A percentile compares a stretch with the other conserved stretches of the same genome.
phyloP scores from a whole-genome alignment of 2,888 invertebrate species.

The Himalopsyche anomala region DNA sequence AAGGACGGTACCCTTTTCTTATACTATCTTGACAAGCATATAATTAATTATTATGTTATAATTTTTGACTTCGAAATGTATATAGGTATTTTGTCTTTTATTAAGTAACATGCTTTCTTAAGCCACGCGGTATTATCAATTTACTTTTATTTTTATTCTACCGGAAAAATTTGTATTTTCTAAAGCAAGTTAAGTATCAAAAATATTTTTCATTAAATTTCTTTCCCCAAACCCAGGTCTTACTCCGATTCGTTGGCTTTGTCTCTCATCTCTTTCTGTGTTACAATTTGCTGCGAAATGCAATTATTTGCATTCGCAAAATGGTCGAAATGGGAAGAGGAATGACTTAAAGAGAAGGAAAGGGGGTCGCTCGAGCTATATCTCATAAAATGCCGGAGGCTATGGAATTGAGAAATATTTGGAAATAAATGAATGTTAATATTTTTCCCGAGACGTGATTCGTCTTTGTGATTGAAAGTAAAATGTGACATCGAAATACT shows the following conservation, averaged over 20 bases:
- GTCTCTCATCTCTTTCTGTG: conserved; percentile 45
- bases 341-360: conserved; percentile 18
- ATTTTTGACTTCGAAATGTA: no score
- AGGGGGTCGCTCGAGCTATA: background rate
- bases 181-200: background rate
- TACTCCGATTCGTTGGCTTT: conserved; percentile 45
- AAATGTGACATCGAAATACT: conserved; percentile 18
- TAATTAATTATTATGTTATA: no score
- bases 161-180: no score
- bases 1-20: no score
- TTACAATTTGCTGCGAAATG: conserved; percentile 55
- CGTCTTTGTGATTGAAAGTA: conserved; percentile 56
- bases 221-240: conserved; percentile 34
- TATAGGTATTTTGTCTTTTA: no score
- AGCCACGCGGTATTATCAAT: no score
- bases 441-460: conserved; percentile 23
- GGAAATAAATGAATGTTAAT: conserved; percentile 31
- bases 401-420: conserved; percentile 31
- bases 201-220: conserved; percentile 59
- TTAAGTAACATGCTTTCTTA: no score
- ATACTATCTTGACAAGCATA: no score
- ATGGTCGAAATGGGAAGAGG: conserved; percentile 44
- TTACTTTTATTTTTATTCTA: no score
- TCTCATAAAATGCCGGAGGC: conserved; percentile 7
- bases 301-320: conserved; percentile 61